Conservation (phyloP, 2,113 vertebrate genomes). For the Hippocampus mohnikei region DNA sequence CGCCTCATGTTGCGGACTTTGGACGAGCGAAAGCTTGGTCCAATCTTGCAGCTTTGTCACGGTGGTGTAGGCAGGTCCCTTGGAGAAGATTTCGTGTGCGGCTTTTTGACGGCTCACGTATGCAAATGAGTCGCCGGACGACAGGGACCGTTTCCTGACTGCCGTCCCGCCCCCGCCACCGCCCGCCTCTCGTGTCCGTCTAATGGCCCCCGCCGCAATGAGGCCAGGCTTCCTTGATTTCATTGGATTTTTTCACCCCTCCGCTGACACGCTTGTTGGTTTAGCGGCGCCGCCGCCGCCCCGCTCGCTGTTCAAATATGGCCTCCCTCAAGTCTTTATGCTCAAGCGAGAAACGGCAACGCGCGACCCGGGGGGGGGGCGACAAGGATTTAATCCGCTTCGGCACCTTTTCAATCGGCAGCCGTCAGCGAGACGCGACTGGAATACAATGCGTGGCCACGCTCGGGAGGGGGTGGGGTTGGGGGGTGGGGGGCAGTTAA, state of each 20-base stretch:
- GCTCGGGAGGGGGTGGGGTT: constrained; percentile 42
- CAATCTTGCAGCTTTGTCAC: too few relatives aligned
- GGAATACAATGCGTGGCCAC: constrained; percentile 66
- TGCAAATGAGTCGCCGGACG: not conserved
- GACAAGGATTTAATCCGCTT: constrained; percentile 54
- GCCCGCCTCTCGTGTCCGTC: too few relatives aligned
- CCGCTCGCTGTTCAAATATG: constrained; percentile 5
- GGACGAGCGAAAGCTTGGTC: not conserved
- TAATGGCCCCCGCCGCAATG: too few relatives aligned
- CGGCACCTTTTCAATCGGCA: constrained; percentile 59
- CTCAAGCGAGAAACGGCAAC: constrained; percentile 20
- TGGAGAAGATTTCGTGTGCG: not conserved
- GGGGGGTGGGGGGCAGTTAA: not conserved
- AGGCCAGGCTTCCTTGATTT: too few relatives aligned
- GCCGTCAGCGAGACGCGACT: constrained; percentile 47
- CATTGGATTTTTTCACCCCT: too few relatives aligned
- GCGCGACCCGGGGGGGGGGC: too few relatives aligned
- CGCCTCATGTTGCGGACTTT: not conserved
- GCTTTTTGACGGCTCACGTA: not conserved
- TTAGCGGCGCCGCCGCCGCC: constrained; percentile 45
- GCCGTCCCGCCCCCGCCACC: too few relatives aligned
- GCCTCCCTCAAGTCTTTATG: constrained; percentile 11
- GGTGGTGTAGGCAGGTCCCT: too few relatives aligned
- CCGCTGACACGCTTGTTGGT: constrained; percentile 44
- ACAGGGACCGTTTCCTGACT: not conserved